Percentiles rank a stretch among this genome's conserved stretches.
Conservation (phyloP, 2,888 invertebrate species). For the Rhagophthalmus giganteus region DNA sequence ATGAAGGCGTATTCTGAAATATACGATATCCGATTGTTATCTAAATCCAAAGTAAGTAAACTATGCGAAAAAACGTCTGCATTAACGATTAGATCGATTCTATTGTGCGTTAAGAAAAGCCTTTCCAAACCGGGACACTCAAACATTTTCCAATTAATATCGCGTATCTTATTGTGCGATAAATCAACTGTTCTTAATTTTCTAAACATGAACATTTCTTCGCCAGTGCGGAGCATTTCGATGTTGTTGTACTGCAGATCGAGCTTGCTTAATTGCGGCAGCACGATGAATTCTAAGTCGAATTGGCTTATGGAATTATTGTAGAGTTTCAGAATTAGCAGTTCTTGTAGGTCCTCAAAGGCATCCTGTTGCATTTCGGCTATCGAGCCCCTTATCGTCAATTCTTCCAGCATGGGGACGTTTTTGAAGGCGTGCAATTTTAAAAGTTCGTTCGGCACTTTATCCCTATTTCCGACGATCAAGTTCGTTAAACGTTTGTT, state of each 20-base stretch:
- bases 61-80: neutral
- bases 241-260: conserved; percentile 11
- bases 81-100: neutral
- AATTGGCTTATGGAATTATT: conserved; percentile 4
- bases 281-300: conserved; percentile 1
- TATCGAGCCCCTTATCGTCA: conserved; percentile 1
- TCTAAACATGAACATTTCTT: neutral
- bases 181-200: conserved; percentile 4
- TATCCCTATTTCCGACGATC: neutral
- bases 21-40: neutral
- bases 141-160: conserved; percentile 3
- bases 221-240: neutral
- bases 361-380: neutral
- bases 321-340: conserved; percentile 4
- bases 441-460: conserved; percentile 2
- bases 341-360: neutral
- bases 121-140: conserved; percentile 2
- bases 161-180: conserved; percentile 2
- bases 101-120: conserved; percentile 2
- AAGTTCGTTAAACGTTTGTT: neutral
- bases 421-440: neutral
- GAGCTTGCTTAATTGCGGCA: conserved; percentile 3
- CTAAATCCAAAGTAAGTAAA: conserved; percentile 2
- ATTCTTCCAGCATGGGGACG: conserved; percentile 6
- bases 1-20: neutral